Evolutionary conservation across 2,888 invertebrate genomes (phyloP).

Genomic region (Chloroclysta siterata): DNA sequence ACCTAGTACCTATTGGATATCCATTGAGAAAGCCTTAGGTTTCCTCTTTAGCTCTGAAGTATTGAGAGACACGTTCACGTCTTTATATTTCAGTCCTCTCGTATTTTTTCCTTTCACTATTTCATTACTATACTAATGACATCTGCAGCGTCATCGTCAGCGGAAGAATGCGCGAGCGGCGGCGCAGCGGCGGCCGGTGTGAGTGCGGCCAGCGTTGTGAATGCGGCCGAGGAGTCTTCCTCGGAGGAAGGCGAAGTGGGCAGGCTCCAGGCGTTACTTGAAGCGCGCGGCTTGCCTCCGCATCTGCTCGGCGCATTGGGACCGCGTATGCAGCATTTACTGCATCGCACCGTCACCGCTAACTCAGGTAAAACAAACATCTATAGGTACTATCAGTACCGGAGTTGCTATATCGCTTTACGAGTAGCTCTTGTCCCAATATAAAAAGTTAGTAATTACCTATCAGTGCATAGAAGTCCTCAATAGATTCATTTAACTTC

Average conservation of each 20-base stretch:
- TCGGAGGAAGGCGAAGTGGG: slow-evolving; percentile 97
- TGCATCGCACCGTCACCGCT: slow-evolving; percentile 97
- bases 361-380: slow-evolving; percentile 64
- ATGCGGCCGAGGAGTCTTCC: slow-evolving; percentile 85
- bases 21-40: no score
- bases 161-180: slow-evolving; percentile 68
- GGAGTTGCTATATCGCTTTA: no score
- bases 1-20: no score
- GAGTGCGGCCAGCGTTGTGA: slow-evolving; percentile 53
- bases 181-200: slow-evolving; percentile 64
- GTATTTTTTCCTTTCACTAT: no score
- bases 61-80: no score
- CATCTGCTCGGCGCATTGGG: slow-evolving; percentile 98
- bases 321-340: slow-evolving; percentile 97
- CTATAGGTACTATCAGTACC: no score
- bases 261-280: slow-evolving; percentile 95
- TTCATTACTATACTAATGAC: neutral
- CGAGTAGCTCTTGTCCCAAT: no score
- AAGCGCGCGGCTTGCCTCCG: slow-evolving; percentile 97
- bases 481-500: no score
- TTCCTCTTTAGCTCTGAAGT: no score
- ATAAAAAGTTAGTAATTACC: no score
- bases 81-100: no score
- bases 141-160: slow-evolving; percentile 63
- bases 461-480: no score